A percentile compares a stretch with the other conserved stretches of the same genome.
Evolutionary conservation across 2,888 invertebrate genomes (phyloP).

Genomic region (Gibbula magus): DNA sequence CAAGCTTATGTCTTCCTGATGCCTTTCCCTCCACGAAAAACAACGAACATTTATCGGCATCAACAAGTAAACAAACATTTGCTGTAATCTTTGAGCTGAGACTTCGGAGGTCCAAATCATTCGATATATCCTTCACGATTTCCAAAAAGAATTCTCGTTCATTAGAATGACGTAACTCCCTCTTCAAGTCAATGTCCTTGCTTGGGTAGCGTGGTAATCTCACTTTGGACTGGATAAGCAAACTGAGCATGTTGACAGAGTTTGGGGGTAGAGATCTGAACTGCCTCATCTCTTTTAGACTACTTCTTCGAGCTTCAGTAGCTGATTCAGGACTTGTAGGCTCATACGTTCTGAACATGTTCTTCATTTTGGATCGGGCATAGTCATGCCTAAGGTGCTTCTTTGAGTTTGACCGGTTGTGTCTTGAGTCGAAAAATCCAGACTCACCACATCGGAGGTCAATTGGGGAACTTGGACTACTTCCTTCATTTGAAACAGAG

Average conservation of each 20-base stretch:
- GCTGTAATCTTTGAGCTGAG: constrained; percentile 77
- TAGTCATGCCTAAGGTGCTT: constrained; percentile 77
- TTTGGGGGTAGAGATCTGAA: constrained; percentile 78
- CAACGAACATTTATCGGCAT: constrained; percentile 77
- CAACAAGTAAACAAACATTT: constrained; percentile 76
- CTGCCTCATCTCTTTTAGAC: constrained; percentile 78
- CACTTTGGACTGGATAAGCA: constrained; percentile 78
- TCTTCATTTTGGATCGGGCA: constrained; percentile 76
- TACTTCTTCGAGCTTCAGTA: constrained; percentile 74
- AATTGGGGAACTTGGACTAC: constrained; percentile 58
- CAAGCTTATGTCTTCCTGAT: constrained; percentile 74
- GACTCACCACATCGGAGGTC: constrained; percentile 49
- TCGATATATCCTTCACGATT: constrained; percentile 78
- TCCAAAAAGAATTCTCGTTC: constrained; percentile 78
- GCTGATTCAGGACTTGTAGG: constrained; percentile 54
- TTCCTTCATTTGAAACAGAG: constrained; percentile 53
- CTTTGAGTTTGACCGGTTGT: constrained; percentile 75
- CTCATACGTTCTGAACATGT: constrained; percentile 76
- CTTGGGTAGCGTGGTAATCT: constrained; percentile 76
- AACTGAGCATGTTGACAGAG: constrained; percentile 77
- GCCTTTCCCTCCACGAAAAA: constrained; percentile 77
- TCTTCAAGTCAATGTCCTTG: constrained; percentile 76
- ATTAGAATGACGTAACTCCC: constrained; percentile 71
- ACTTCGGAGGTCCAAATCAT: constrained; percentile 77
- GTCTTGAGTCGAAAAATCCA: constrained; percentile 58